A percentile compares a stretch with the other conserved stretches of the same genome.
Evolutionary conservation across 2,113 vertebrate species (phyloP).

Genomic region (Excalfactoria chinensis): DNA sequence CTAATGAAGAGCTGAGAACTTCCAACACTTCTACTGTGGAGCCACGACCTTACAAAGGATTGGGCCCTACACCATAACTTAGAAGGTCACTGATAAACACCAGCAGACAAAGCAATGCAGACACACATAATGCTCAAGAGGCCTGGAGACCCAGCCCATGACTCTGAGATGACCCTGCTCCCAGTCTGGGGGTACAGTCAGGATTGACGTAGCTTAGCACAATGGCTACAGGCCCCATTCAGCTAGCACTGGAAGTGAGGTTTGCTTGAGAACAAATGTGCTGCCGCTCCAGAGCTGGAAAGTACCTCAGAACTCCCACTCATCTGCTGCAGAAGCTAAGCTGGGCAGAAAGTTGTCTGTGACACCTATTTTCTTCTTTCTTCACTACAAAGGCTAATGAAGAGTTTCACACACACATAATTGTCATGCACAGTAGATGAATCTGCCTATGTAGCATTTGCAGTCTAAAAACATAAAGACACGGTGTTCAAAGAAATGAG

Average conservation of each 20-base stretch:
- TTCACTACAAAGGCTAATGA: background rate
- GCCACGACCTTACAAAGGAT: fast-evolving
- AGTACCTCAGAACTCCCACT: conserved; percentile 28
- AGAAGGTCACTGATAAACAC: background rate
- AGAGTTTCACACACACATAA: conserved; percentile 47
- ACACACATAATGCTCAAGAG: background rate
- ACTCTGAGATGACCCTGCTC: fast-evolving
- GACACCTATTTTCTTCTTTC: conserved; percentile 29
- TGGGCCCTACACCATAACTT: background rate
- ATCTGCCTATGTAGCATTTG: background rate
- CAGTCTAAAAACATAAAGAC: conserved; percentile 15
- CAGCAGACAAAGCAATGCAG: fast-evolving
- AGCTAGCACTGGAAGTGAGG: background rate
- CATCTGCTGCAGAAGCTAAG: conserved; percentile 5
- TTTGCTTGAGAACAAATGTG: background rate
- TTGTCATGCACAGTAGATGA: conserved; percentile 28
- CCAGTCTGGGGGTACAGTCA: background rate
- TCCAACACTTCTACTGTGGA: background rate
- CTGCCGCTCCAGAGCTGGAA: fast-evolving
- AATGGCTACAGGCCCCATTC: background rate
- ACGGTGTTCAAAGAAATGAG: background rate
- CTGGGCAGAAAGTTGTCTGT: conserved; percentile 20
- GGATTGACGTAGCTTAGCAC: background rate
- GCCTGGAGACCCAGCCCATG: background rate
- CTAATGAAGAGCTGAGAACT: fast-evolving